Evolutionary conservation across 2,888 invertebrate species (phyloP).

Genomic region (Marronus borbonicus): DNA sequence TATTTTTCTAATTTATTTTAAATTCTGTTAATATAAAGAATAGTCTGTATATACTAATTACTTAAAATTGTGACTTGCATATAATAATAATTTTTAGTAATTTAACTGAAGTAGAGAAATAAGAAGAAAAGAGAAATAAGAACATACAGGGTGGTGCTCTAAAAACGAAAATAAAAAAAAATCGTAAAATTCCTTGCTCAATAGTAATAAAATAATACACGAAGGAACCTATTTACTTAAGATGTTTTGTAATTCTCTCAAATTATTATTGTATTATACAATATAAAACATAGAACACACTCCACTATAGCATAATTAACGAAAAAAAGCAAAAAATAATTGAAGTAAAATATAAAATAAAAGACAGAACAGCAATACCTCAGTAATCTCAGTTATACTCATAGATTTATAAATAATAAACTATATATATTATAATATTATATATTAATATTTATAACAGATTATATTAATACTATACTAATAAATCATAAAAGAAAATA

Average conservation of each 20-base stretch:
- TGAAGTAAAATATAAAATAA: slow-evolving; percentile 60
- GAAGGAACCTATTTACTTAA: background rate
- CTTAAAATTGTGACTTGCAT: too few species aligned
- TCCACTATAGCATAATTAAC: slow-evolving; percentile 1
- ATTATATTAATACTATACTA: slow-evolving; percentile 57
- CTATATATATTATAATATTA: slow-evolving; percentile 51
- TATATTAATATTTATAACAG: slow-evolving; percentile 68
- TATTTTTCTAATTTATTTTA: too few species aligned
- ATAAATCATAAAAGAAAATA: slow-evolving; percentile 54
- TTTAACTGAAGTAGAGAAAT: too few species aligned
- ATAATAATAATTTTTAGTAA: too few species aligned
- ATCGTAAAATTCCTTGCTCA: slow-evolving; percentile 36
- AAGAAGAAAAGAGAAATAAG: background rate
- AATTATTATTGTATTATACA: background rate
- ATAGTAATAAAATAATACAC: slow-evolving; percentile 11
- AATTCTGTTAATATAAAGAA: too few species aligned
- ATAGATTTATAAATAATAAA: slow-evolving; percentile 62
- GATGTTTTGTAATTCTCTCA: slow-evolving; percentile 2
- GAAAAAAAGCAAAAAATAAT: slow-evolving; percentile 29
- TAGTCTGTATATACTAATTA: background rate
- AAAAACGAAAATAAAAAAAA: slow-evolving; percentile 16
- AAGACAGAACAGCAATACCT: slow-evolving; percentile 71
- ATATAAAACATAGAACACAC: background rate
- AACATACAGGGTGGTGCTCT: slow-evolving; percentile 12
- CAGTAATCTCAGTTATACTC: slow-evolving; percentile 69